These are phyloP conservation scores for Hydractinia symbiolongicarpus DNA, from an alignment of 30 jellyfish, hydroid and myxozoan species.

Conservation along the genomic window DNA sequence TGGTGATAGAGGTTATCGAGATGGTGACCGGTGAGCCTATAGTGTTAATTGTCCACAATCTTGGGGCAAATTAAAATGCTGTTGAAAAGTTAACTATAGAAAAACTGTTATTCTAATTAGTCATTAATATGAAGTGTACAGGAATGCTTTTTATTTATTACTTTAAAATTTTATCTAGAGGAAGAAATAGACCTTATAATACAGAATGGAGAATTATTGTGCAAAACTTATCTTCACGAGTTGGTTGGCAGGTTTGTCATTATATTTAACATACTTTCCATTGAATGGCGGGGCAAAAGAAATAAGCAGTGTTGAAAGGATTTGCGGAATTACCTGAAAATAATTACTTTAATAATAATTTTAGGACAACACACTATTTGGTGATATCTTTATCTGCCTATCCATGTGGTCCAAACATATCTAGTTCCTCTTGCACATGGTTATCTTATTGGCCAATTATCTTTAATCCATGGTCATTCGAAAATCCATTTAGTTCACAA, in stretches of 20 bases:
- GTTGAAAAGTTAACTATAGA: too few relatives aligned
- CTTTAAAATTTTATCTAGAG: neutral
- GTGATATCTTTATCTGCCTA: conserved; percentile 1
- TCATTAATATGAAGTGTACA: too few relatives aligned
- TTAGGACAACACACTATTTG: conserved; percentile 6
- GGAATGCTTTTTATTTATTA: too few relatives aligned
- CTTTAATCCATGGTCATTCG: too few relatives aligned
- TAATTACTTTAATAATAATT: conserved; percentile 1
- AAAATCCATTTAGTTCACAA: too few relatives aligned
- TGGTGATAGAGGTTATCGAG: conserved; percentile 8
- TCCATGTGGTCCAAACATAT: too few relatives aligned
- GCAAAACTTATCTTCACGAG: conserved; percentile 25
- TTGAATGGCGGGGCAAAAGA: neutral
- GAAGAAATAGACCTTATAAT: conserved; percentile 28
- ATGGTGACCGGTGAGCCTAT: conserved; percentile 1
- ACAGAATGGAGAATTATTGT: conserved; percentile 38
- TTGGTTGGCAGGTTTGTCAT: conserved; percentile 32
- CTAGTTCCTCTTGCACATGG: too few relatives aligned
- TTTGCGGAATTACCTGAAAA: neutral
- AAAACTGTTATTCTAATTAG: too few relatives aligned
- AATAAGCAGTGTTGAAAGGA: neutral
- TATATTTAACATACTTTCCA: neutral
- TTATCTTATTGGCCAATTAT: too few relatives aligned
- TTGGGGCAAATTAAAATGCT: too few relatives aligned
- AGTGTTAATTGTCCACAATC: neutral